Evolutionary conservation across 2,113 vertebrate genomes (phyloP), one percentile per base, ranked within the genome.

Genomic region (Hiodon alosoides): DNA sequence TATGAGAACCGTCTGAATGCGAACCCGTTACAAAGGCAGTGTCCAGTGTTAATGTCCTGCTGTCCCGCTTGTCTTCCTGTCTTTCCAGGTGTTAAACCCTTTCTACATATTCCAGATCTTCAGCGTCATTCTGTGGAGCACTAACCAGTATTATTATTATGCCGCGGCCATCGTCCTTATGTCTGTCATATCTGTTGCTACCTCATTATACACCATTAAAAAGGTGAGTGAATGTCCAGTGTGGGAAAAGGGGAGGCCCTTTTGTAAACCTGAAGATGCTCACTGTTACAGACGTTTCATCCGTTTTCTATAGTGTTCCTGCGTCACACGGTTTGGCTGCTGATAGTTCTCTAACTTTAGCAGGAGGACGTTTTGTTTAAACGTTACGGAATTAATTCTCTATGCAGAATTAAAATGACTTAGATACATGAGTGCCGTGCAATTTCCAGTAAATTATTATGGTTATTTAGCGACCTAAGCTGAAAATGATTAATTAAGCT

Each of bases 41-140:
- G 10, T 7, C 51, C n/a, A n/a, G n/a, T n/a, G n/a, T 10, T 4
- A n/a, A 3, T 64, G 9, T 2, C 65, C 47, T 13, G 17, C 4
- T 31, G 11, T 51, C 55, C 8, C 16, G 5, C 48, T 74, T 73
- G 52, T 68, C 60, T 54, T 60, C 50, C 67, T 48, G 46, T 82
- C 76, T 78, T 81, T 55, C 11, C 77, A 99, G 97, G 97, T 99
- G 85, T 95, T 99, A 83, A 99, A 99, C 80, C 97, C 97, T 84
- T 99, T 99, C 87, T 99, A 98, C 94, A 93, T 99, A 90, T 99
- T 99, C 92, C 97, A 99, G 86, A 92, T 99, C 80, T 99, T 97
- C 91, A 99, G 97, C 90, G 93, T 99, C 87, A 93, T 96, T 85
- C 87, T 99, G 79, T 98, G 97, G 97, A 89, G 89, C 89, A 89